These are phyloP conservation scores for Arctocebus calabarensis DNA, from an alignment of 2,797 vertebrate genomes.

Conservation along the genomic window DNA sequence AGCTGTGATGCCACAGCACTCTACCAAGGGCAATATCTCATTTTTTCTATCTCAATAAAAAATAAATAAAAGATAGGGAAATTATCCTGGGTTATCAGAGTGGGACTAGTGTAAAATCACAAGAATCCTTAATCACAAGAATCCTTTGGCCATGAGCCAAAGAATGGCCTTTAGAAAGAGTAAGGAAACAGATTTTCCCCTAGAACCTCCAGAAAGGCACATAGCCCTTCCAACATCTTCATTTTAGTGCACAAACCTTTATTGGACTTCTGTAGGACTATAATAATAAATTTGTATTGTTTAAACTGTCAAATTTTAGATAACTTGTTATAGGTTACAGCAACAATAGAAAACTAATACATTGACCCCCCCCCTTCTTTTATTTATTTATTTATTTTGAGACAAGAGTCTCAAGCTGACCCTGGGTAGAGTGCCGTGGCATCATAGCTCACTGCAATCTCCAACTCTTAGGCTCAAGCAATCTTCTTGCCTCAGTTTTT, in stretches of 20 bases:
- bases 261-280: not conserved
- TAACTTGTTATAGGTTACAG: not conserved
- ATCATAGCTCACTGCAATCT: too few relatives aligned
- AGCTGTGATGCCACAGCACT: too few relatives aligned
- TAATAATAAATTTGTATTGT: not conserved
- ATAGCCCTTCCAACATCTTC: not conserved
- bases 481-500: too few relatives aligned
- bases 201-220: not conserved
- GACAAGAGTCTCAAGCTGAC: too few relatives aligned
- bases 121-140: not conserved
- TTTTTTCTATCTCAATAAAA: too few relatives aligned
- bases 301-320: constrained; percentile 52
- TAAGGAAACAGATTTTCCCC: not conserved
- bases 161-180: not conserved
- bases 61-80: not conserved
- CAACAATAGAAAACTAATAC: not conserved
- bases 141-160: not conserved
- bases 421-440: too few relatives aligned
- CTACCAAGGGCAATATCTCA: too few relatives aligned
- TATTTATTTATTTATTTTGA: too few relatives aligned
- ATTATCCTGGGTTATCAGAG: not conserved
- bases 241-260: constrained; percentile 13
- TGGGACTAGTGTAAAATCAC: not conserved
- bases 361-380: not conserved
- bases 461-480: too few relatives aligned